Evolutionary conservation across 2,888 invertebrate species (phyloP).

Genomic region (Tanypteryx hageni): DNA sequence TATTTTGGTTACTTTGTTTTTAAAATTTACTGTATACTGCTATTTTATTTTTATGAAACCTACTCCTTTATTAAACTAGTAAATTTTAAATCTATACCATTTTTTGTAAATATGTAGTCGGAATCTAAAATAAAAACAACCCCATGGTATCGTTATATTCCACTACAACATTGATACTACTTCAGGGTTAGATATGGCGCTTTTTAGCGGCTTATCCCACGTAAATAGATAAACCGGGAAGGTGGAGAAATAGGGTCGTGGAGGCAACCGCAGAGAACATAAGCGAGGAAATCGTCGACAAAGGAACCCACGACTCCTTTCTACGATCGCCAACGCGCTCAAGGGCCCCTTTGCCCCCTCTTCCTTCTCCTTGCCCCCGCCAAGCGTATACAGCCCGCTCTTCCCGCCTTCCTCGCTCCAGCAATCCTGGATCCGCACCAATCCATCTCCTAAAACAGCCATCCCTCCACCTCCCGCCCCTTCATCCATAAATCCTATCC

Average conservation of each 20-base stretch:
- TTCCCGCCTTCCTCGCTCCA: slow-evolving; percentile 25
- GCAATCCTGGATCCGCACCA: slow-evolving; percentile 19
- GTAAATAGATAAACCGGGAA: slow-evolving; percentile 8
- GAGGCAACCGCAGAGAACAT: not conserved
- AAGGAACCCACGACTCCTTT: not conserved
- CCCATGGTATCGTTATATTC: no score
- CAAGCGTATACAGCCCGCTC: not conserved
- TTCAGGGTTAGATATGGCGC: no score
- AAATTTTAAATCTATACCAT: no score
- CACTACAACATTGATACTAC: no score
- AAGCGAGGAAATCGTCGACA: not conserved
- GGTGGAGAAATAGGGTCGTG: not conserved
- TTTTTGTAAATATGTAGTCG: no score
- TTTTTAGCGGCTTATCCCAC: not conserved
- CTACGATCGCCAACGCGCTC: not conserved
- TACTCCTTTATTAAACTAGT: no score
- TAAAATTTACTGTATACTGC: no score
- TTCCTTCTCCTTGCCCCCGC: not conserved
- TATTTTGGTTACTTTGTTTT: no score
- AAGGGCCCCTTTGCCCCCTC: not conserved
- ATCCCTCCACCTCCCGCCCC: not conserved
- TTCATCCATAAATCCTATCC: not conserved
- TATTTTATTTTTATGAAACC: no score
- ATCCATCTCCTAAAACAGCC: slow-evolving; percentile 31
- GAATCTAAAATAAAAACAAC: no score